Evolutionary conservation across 2,888 invertebrate species (phyloP).

Genomic region (Orthosia incerta): DNA sequence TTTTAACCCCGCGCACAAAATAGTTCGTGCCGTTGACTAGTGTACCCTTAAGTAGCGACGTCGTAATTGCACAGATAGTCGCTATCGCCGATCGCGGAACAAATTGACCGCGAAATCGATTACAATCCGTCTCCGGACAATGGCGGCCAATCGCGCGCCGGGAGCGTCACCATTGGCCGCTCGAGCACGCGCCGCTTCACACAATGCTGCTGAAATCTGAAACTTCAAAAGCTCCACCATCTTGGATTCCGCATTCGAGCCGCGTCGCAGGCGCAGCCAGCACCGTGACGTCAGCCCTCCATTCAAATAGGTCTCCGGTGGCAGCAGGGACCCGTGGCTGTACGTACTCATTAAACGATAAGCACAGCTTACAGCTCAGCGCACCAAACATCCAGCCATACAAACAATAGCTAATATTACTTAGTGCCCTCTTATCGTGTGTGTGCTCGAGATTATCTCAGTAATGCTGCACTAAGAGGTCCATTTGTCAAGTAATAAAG

Average conservation of each 20-base stretch:
- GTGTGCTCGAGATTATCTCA: slow-evolving; percentile 14
- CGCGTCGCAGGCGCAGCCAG: slow-evolving; percentile 69
- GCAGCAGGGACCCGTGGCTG: neutral
- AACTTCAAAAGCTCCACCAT: slow-evolving; percentile 72
- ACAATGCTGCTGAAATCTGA: slow-evolving; percentile 84
- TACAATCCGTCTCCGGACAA: slow-evolving; percentile 69
- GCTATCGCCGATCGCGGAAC: slow-evolving; percentile 79
- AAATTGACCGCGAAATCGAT: slow-evolving; percentile 84
- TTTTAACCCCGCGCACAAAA: too few relatives aligned
- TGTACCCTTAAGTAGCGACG: slow-evolving; percentile 73
- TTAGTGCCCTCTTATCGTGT: neutral
- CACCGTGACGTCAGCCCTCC: slow-evolving; percentile 54
- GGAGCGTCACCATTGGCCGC: slow-evolving; percentile 68
- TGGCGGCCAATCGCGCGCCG: slow-evolving; percentile 70
- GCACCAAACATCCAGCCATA: neutral
- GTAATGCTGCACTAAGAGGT: slow-evolving; percentile 14
- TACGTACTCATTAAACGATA: neutral
- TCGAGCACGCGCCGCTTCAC: slow-evolving; percentile 76
- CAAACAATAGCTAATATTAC: neutral
- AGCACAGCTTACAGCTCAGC: neutral
- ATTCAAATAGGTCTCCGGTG: slow-evolving; percentile 41
- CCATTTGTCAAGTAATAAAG: slow-evolving; percentile 50
- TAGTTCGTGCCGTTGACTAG: too few relatives aligned
- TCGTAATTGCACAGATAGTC: slow-evolving; percentile 75
- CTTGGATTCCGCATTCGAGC: slow-evolving; percentile 75